A percentile compares a stretch with the other conserved stretches of the same genome.
phyloP scores from a whole-genome alignment of 2,113 vertebrate species.

The Copsychus sechellarum region DNA sequence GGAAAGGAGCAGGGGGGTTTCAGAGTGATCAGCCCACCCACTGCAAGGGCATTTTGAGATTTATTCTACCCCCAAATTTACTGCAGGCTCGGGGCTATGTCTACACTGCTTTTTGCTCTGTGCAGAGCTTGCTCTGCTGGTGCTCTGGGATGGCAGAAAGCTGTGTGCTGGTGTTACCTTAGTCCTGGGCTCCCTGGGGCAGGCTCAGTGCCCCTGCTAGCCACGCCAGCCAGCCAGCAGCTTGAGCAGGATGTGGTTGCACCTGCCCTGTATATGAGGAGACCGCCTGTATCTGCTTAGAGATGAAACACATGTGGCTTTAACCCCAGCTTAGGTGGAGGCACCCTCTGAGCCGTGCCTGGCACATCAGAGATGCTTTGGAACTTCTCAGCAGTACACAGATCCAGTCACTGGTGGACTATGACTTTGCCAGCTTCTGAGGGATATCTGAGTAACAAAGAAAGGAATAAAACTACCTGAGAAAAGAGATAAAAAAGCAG shows the following conservation, averaged over 20 bases:
- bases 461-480: background rate
- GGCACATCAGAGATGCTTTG: background rate
- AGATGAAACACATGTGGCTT: rapidly evolving
- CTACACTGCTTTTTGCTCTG: background rate
- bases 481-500: background rate
- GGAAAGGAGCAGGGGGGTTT: background rate
- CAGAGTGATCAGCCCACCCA: background rate
- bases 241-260: background rate
- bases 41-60: background rate
- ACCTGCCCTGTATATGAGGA: background rate
- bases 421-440: background rate
- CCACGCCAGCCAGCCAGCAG: background rate
- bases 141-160: background rate
- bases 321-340: background rate
- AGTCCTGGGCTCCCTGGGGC: background rate
- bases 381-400: background rate
- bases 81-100: background rate
- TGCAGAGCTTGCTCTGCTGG: rapidly evolving
- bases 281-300: background rate
- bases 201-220: background rate
- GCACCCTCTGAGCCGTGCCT: background rate
- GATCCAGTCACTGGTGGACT: background rate
- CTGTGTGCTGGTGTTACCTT: background rate
- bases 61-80: background rate
- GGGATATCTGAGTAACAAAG: background rate